phyloP scores from a whole-genome alignment of 2,113 vertebrate species.

The Xiphophorus maculatus region DNA sequence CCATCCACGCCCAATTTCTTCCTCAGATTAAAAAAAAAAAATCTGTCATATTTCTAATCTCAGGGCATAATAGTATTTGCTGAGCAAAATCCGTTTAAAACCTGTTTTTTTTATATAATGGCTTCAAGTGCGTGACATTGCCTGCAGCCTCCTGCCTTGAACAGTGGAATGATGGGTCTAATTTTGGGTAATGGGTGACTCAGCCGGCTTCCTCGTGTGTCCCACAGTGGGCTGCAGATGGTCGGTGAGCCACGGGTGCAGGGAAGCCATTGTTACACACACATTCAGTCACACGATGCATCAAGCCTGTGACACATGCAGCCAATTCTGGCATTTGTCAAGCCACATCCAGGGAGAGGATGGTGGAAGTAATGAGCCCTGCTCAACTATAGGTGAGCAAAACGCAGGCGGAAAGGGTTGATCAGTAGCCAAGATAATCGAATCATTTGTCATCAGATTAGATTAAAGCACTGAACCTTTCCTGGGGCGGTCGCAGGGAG shows the following conservation, averaged over 20 bases:
- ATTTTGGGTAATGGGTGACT: constrained; percentile 78
- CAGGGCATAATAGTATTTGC: constrained; percentile 76
- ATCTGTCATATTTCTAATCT: constrained; percentile 75
- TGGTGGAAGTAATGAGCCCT: constrained; percentile 21
- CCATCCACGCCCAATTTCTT: constrained; percentile 51
- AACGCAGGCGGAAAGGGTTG: constrained; percentile 63
- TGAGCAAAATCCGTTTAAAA: constrained; percentile 71
- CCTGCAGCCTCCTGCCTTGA: constrained; percentile 62
- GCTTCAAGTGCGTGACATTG: constrained; percentile 68
- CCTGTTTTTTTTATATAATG: constrained; percentile 73
- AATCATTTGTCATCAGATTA: constrained; percentile 71
- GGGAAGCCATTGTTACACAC: constrained; percentile 31
- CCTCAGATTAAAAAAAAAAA: constrained; percentile 41
- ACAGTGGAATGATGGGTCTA: constrained; percentile 74
- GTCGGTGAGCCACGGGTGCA: constrained; percentile 62
- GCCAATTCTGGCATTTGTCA: constrained; percentile 56
- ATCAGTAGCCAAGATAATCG: constrained; percentile 61
- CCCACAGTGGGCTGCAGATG: constrained; percentile 62
- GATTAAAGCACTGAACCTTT: constrained; percentile 65
- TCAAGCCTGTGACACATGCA: constrained; percentile 63
- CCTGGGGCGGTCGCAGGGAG: constrained; percentile 41
- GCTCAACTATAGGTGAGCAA: constrained; percentile 43
- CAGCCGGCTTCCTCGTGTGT: constrained; percentile 68
- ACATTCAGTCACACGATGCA: constrained; percentile 35
- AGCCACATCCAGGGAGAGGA: neutral